phyloP scores from a whole-genome alignment of 2,113 vertebrate genomes.

The Tricholaema leucomelas region DNA sequence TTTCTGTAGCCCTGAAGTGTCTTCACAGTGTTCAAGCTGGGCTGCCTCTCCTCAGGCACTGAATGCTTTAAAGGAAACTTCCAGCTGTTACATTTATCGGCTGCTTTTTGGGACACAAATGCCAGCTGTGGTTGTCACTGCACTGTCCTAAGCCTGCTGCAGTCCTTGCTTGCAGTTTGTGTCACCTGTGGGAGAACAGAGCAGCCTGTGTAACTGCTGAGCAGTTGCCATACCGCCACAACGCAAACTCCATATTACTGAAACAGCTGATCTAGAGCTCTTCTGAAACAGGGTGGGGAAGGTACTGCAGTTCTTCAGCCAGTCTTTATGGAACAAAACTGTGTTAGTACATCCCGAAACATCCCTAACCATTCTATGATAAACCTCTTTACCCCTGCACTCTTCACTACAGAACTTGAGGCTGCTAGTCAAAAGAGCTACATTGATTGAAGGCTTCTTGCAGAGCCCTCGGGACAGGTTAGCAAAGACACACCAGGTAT shows the following conservation, averaged over 20 bases:
- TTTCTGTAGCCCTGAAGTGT: background rate
- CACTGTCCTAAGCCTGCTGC: background rate
- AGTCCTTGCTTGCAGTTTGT: background rate
- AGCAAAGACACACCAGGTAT: background rate
- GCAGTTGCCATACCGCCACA: background rate
- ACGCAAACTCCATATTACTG: background rate
- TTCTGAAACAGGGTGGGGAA: background rate
- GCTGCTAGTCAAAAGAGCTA: background rate
- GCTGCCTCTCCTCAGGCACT: background rate
- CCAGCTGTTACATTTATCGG: background rate
- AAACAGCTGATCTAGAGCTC: background rate
- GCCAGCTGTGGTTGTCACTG: accelerated
- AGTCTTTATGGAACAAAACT: background rate
- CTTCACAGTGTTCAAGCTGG: background rate
- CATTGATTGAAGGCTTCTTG: background rate
- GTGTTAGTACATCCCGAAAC: background rate
- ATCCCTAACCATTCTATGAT: background rate
- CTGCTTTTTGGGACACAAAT: background rate
- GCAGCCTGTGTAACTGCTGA: background rate
- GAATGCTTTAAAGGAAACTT: background rate
- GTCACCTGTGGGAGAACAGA: background rate
- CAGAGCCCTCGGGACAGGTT: background rate
- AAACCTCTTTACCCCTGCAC: background rate
- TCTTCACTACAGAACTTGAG: background rate
- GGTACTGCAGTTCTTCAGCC: background rate